phyloP scores from a whole-genome alignment of 2,113 vertebrate genomes.

The Sturnira hondurensis region DNA sequence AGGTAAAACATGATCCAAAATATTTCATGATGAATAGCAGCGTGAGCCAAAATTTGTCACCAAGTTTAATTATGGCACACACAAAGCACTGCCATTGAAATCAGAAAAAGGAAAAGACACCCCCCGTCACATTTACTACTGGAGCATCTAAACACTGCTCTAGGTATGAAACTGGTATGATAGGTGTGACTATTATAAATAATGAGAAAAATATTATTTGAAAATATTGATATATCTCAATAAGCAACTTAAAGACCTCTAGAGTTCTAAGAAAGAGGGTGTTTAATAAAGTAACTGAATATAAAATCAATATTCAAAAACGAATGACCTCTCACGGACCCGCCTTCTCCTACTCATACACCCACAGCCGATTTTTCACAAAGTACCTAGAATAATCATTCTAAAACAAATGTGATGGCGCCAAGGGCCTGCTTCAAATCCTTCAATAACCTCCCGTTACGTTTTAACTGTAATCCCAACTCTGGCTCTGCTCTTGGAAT shows the following conservation, averaged over 20 bases:
- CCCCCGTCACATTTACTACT: background rate
- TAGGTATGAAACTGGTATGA: background rate
- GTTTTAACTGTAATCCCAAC: background rate
- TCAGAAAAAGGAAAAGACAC: background rate
- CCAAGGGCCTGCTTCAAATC: background rate
- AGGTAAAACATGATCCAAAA: background rate
- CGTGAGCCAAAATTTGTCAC: background rate
- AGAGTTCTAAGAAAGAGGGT: background rate
- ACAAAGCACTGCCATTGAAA: background rate
- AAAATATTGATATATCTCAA: background rate
- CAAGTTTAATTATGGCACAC: background rate
- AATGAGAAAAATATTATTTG: background rate
- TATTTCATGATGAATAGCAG: background rate
- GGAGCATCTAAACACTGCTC: background rate
- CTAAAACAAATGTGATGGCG: background rate
- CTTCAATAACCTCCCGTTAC: background rate
- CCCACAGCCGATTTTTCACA: background rate
- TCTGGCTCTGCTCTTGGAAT: background rate
- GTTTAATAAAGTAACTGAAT: background rate
- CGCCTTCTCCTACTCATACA: background rate
- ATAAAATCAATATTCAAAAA: background rate
- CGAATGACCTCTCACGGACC: background rate
- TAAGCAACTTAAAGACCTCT: background rate
- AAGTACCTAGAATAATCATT: background rate
- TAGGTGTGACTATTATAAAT: background rate